A percentile compares a stretch with the other conserved stretches of the same genome.
phyloP scores from a whole-genome alignment of 2,113 vertebrate species.

The Labeo catla region DNA sequence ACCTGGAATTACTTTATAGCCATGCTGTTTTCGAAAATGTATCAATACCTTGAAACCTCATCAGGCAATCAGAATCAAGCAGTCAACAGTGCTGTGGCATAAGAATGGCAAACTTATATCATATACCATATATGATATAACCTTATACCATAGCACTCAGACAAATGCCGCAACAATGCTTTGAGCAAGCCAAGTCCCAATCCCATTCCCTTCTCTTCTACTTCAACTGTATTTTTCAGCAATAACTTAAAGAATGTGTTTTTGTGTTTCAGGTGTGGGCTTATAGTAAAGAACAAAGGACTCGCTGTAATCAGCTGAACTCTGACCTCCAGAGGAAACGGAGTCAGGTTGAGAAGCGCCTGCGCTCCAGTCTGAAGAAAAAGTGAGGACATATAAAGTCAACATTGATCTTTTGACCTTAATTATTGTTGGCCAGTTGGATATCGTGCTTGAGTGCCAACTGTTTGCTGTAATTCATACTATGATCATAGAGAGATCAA shows the following conservation, averaged over 20 bases:
- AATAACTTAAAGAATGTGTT: not conserved
- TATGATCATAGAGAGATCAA: not conserved
- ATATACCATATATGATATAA: too few relatives aligned
- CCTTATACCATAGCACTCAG: not conserved
- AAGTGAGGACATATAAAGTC: constrained; percentile 62
- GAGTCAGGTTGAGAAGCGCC: constrained; percentile 72
- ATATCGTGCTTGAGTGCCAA: not conserved
- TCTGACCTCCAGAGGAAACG: constrained; percentile 73
- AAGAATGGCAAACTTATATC: not conserved
- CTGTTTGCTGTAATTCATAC: not conserved
- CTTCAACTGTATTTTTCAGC: not conserved
- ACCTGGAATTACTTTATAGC: not conserved
- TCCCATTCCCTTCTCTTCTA: too few relatives aligned
- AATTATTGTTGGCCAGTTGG: not conserved
- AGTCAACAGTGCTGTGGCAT: not conserved
- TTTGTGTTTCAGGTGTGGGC: constrained; percentile 71
- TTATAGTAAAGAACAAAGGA: constrained; percentile 79
- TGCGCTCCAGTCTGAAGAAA: constrained; percentile 74
- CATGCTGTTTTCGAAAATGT: not conserved
- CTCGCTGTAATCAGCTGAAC: constrained; percentile 68
- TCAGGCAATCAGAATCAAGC: not conserved
- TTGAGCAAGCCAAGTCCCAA: too few relatives aligned
- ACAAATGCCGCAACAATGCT: not conserved
- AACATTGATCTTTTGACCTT: not conserved
- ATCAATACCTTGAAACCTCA: not conserved